Conservation (phyloP, 92 coral and sea anemone genomes). For the Chrysogorgia sp. region DNA sequence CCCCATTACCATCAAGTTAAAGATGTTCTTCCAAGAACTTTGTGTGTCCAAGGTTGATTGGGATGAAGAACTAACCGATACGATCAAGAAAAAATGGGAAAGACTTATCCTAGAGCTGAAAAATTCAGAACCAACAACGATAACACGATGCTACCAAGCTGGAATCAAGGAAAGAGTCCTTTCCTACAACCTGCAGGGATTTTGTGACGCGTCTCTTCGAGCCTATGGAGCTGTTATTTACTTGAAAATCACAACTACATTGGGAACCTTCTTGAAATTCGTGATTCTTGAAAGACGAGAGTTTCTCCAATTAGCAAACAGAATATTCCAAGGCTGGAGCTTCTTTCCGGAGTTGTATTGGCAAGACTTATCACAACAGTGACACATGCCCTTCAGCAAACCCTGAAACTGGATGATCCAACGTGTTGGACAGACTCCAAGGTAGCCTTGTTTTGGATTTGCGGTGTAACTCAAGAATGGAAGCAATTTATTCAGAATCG, state of each 20-base stretch:
- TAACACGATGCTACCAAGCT: constrained; percentile 2
- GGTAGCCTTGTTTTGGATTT: too few relatives aligned
- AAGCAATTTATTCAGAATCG: too few relatives aligned
- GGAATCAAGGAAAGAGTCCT: neutral
- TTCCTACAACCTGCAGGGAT: constrained; percentile 33
- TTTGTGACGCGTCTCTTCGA: constrained; percentile 35
- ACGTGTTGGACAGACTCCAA: too few relatives aligned
- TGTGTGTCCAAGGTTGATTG: constrained; percentile 50
- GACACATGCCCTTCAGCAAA: too few relatives aligned
- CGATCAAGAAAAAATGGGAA: neutral
- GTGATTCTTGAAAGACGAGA: too few relatives aligned
- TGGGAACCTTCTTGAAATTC: neutral
- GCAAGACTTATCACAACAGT: too few relatives aligned
- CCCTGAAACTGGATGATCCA: too few relatives aligned
- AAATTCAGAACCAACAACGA: constrained; percentile 31
- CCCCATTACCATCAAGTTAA: constrained; percentile 41
- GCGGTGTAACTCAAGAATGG: too few relatives aligned
- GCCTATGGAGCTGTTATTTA: constrained; percentile 55
- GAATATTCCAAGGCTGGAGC: too few relatives aligned
- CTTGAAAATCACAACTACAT: constrained; percentile 28
- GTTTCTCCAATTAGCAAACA: too few relatives aligned
- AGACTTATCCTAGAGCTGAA: constrained; percentile 4
- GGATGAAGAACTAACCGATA: neutral
- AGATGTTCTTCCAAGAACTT: constrained; percentile 52
- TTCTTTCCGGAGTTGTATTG: too few relatives aligned